A percentile compares a stretch with the other conserved stretches of the same genome.
These are phyloP conservation scores for Petrocephalus zakoni DNA, from an alignment of 2,113 vertebrate genomes.

Conservation along the genomic window DNA sequence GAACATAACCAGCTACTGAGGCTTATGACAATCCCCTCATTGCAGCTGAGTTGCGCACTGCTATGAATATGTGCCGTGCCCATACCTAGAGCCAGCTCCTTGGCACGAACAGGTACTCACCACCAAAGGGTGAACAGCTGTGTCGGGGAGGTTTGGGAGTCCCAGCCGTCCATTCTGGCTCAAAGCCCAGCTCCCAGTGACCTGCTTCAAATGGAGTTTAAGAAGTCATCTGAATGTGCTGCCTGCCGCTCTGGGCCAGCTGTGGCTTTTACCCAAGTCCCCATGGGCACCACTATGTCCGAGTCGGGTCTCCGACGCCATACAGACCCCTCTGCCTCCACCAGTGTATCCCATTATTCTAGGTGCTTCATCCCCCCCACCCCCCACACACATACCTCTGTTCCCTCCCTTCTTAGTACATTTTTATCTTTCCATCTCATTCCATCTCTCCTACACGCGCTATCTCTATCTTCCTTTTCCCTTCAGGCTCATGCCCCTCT, in stretches of 20 bases:
- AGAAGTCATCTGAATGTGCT: slow-evolving; percentile 18
- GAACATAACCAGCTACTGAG: background rate
- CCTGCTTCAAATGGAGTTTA: slow-evolving; percentile 16
- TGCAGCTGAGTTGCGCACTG: background rate
- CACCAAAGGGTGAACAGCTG: slow-evolving; percentile 29
- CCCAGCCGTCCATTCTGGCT: slow-evolving; percentile 20
- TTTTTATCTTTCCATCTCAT: background rate
- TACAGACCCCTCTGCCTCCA: background rate
- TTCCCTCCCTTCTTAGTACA: slow-evolving; percentile 1
- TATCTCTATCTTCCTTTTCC: slow-evolving; percentile 6
- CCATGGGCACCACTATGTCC: background rate
- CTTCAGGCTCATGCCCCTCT: slow-evolving; percentile 4
- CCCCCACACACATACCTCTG: background rate
- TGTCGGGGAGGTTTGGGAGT: slow-evolving; percentile 19
- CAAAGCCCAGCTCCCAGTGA: background rate
- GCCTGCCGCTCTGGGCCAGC: background rate
- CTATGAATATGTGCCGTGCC: background rate
- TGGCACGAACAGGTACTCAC: slow-evolving; percentile 14
- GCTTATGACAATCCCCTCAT: background rate
- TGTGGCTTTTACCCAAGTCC: background rate
- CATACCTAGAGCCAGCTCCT: background rate
- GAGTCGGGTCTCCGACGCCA: background rate
- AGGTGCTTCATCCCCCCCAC: background rate
- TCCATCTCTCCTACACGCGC: background rate
- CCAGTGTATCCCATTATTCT: slow-evolving; percentile 14